Evolutionary conservation across 2,113 vertebrate genomes (phyloP).

Genomic region (Tragelaphus scriptus): DNA sequence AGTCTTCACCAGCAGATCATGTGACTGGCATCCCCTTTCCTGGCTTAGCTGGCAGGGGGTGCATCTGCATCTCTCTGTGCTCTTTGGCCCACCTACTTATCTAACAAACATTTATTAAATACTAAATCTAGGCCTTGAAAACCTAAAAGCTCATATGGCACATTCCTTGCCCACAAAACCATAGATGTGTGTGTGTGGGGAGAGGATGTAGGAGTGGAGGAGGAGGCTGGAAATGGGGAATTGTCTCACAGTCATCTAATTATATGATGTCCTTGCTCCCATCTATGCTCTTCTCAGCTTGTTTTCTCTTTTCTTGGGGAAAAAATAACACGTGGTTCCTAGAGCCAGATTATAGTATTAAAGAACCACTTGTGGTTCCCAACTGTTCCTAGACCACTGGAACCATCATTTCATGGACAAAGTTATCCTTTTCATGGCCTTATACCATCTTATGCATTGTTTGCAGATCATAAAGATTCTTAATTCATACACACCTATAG

Average conservation of each 20-base stretch:
- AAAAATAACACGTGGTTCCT: not conserved
- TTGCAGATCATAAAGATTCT: constrained; percentile 96
- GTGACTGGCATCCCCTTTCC: not conserved
- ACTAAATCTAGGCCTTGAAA: not conserved
- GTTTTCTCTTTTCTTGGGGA: not conserved
- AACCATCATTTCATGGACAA: not conserved
- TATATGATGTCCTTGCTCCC: not conserved
- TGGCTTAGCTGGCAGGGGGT: not conserved
- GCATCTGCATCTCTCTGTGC: not conserved
- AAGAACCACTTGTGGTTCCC: not conserved
- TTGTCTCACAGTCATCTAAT: not conserved
- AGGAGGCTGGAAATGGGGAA: not conserved
- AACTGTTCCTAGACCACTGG: not conserved
- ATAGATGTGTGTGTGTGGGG: not conserved
- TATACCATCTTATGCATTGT: constrained; percentile 42
- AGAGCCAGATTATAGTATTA: not conserved
- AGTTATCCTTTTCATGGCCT: not conserved
- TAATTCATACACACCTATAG: constrained; percentile 97
- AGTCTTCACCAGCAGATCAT: accelerated
- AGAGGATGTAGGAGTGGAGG: accelerated
- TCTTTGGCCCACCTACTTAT: not conserved
- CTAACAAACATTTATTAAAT: not conserved
- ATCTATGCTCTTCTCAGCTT: not conserved
- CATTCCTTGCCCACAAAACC: not conserved
- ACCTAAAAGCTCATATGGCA: not conserved